Percentiles rank a stretch among this genome's conserved stretches.
phyloP scores from a whole-genome alignment of 2,113 vertebrate genomes.

The Ptychochromis oligacanthus region DNA sequence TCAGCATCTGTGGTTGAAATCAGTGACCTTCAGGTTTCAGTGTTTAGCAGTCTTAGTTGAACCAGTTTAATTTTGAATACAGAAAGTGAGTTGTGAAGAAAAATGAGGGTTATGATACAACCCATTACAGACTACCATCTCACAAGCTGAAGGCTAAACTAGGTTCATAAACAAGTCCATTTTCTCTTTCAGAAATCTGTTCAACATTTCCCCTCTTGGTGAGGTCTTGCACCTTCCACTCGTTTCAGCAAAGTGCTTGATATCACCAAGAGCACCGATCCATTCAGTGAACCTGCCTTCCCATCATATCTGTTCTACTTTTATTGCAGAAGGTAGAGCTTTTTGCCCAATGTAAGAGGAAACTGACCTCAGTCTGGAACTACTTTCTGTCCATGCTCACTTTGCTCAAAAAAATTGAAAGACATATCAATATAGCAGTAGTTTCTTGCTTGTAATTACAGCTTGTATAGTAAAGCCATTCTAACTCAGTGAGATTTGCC shows the following conservation, averaged over 20 bases:
- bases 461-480: no score
- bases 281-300: accelerated
- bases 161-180: no score
- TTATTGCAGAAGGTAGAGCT: neutral
- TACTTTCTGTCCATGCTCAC: neutral
- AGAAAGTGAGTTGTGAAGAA: no score
- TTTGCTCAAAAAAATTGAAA: neutral
- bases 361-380: neutral
- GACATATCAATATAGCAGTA: neutral
- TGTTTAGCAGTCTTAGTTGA: neutral
- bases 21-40: no score
- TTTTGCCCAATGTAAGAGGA: neutral
- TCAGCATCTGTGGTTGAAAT: neutral
- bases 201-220: no score
- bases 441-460: neutral
- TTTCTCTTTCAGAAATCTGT: no score
- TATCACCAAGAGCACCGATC: neutral
- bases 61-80: accelerated
- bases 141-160: no score
- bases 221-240: neutral
- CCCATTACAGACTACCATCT: no score
- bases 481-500: neutral
- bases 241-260: no score
- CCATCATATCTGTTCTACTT: neutral
- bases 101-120: no score